Evolutionary conservation across 2,888 invertebrate genomes (phyloP).

Genomic region (Drosophila paucipuncta): DNA sequence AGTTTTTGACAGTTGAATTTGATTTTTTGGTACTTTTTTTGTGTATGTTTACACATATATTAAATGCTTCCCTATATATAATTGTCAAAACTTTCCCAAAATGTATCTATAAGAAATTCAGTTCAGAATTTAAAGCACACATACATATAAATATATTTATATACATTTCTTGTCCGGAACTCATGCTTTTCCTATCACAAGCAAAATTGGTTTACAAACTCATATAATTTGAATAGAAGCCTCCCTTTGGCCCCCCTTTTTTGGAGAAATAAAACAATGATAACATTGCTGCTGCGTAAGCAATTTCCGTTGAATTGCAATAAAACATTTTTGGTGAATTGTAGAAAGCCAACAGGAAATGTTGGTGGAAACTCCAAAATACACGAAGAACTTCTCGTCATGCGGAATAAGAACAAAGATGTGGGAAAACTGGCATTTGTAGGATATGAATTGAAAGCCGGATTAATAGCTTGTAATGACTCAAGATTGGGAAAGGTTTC

Average conservation of each 20-base stretch:
- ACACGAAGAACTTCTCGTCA: background rate
- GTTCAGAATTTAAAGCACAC: background rate
- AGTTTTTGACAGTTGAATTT: constrained; percentile 5
- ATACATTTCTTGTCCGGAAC: background rate
- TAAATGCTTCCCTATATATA: background rate
- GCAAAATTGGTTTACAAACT: background rate
- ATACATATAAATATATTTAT: background rate
- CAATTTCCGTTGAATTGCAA: constrained; percentile 24
- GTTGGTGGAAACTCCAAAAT: background rate
- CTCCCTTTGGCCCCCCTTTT: too few species aligned
- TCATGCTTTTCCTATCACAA: constrained; percentile 22
- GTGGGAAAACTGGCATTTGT: background rate
- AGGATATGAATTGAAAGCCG: background rate
- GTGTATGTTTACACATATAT: background rate
- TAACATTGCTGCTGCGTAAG: constrained; percentile 39
- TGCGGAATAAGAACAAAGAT: background rate
- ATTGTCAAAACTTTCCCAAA: background rate
- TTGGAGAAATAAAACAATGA: constrained; percentile 34
- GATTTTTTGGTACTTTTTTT: background rate
- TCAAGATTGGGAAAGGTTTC: background rate
- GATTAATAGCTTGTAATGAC: background rate
- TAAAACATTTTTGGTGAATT: constrained; percentile 5
- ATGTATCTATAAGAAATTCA: background rate
- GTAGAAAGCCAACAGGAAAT: background rate
- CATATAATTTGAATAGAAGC: constrained; percentile 1